Evolutionary conservation across 2,797 vertebrate genomes (phyloP).

Genomic region (Allobates femoralis): DNA sequence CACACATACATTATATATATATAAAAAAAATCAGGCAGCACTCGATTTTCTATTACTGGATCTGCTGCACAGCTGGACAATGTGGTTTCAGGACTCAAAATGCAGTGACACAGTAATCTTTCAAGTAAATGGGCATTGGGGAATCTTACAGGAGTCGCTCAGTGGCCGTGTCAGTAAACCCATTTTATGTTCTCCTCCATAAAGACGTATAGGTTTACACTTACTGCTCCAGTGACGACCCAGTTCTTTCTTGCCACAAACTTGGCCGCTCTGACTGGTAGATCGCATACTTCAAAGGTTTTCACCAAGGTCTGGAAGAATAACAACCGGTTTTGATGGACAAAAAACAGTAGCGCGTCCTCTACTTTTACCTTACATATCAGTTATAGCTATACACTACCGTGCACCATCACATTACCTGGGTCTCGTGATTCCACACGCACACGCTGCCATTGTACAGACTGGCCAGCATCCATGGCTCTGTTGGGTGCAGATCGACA

Average conservation of each 20-base stretch:
- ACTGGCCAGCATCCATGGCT: constrained; percentile 98
- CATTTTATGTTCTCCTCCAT: not conserved
- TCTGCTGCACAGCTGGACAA: too few species aligned
- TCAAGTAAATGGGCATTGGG: not conserved
- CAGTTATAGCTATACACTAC: not conserved
- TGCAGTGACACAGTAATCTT: not conserved
- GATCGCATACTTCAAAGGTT: constrained; percentile 97
- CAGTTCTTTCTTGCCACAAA: constrained; percentile 98
- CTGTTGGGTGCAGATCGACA: constrained; percentile 94
- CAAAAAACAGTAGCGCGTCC: not conserved
- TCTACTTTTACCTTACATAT: too few species aligned
- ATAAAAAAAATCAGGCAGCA: too few species aligned
- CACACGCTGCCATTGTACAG: constrained; percentile 98
- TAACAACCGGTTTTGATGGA: constrained; percentile 36
- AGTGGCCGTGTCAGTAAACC: not conserved
- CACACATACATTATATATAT: too few species aligned
- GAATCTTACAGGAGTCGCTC: not conserved
- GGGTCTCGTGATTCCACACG: constrained; percentile 98
- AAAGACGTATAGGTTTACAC: constrained; percentile 64
- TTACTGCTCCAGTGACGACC: constrained; percentile 97
- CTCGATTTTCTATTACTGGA: too few species aligned
- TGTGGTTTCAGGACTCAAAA: too few species aligned
- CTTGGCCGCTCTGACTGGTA: constrained; percentile 95
- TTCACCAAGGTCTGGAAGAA: constrained; percentile 91
- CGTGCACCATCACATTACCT: constrained; percentile 75